Conservation (phyloP, 2,113 vertebrate genomes). For the Euleptes europaea region DNA sequence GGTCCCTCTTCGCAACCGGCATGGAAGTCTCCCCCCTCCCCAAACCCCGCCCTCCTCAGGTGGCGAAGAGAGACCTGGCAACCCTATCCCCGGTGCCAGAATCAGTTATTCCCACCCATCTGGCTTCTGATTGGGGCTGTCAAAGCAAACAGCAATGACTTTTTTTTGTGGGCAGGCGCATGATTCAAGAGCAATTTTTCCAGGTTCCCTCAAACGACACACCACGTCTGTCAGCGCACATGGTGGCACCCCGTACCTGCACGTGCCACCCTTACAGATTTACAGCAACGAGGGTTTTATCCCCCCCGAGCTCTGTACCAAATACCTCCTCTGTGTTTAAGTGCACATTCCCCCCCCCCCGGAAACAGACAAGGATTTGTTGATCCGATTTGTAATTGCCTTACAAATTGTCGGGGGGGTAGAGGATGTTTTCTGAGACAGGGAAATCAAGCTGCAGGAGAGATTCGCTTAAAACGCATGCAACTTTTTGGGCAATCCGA, state of each 20-base stretch:
- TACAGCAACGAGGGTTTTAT: not conserved
- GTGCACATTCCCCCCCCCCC: not conserved
- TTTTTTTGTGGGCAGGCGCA: not conserved
- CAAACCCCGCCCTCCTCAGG: too few species aligned
- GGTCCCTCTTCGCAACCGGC: too few species aligned
- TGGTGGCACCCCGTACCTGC: too few species aligned
- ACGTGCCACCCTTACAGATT: not conserved
- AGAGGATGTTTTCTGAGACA: not conserved
- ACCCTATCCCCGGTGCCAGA: not conserved
- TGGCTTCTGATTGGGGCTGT: not conserved
- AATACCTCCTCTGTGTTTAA: too few species aligned
- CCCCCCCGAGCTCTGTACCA: too few species aligned
- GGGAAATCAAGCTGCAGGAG: not conserved
- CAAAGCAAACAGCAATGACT: not conserved
- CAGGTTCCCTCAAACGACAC: not conserved
- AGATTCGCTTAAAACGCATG: not conserved
- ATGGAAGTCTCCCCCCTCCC: too few species aligned
- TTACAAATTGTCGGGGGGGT: rapidly evolving
- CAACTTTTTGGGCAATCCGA: not conserved
- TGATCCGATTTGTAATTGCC: not conserved
- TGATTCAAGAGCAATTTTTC: not conserved
- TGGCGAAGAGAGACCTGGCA: too few species aligned
- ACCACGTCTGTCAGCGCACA: not conserved
- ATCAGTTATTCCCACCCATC: not conserved
- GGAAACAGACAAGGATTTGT: not conserved